Percentiles rank a stretch among this genome's conserved stretches.
Conservation (phyloP, 2,113 vertebrate genomes). For the Australoheros scitulus region DNA sequence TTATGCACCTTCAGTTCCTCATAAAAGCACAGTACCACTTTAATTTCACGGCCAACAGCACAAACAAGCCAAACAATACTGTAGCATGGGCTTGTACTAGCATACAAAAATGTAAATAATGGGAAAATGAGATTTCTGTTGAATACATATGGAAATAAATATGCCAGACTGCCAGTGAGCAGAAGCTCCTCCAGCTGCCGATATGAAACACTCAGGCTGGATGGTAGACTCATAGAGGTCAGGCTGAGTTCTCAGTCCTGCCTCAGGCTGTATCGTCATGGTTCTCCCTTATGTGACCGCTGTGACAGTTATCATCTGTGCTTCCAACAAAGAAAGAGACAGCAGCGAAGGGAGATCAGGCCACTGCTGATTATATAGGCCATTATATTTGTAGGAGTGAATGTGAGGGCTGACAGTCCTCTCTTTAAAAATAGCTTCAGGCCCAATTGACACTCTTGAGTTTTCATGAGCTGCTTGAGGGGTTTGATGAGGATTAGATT, state of each 20-base stretch:
- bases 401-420: constrained; percentile 23
- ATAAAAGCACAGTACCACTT: background rate
- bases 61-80: background rate
- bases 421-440: constrained; percentile 50
- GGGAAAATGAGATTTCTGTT: background rate
- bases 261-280: constrained; percentile 37
- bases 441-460: constrained; percentile 38
- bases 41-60: background rate
- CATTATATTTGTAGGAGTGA: constrained; percentile 45
- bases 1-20: background rate
- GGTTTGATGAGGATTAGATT: constrained; percentile 16
- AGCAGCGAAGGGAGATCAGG: constrained; percentile 20
- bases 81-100: background rate
- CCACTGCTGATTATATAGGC: constrained; percentile 53
- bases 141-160: background rate
- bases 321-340: constrained; percentile 47
- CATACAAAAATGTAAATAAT: constrained; percentile 8
- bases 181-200: background rate
- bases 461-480: constrained; percentile 22
- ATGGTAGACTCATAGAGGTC: constrained; percentile 56
- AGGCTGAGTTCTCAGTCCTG: constrained; percentile 29
- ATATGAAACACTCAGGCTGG: constrained; percentile 5
- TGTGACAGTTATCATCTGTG: constrained; percentile 58
- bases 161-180: background rate
- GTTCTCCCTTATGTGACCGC: constrained; percentile 28